Evolutionary conservation across 2,797 vertebrate species (phyloP), one percentile per base, ranked within the genome.

Genomic region (Tokudaia muenninki): DNA sequence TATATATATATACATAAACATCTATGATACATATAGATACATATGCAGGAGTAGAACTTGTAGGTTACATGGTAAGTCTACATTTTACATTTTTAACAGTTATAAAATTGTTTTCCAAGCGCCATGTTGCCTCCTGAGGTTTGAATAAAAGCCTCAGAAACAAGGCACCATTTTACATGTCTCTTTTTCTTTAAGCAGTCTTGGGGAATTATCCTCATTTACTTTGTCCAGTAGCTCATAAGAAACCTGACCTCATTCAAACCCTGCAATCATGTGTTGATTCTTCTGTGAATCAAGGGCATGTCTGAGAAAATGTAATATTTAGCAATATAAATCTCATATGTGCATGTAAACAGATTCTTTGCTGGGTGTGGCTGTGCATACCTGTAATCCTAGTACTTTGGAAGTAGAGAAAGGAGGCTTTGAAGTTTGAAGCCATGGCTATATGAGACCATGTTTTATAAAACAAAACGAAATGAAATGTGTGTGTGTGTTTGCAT

Each of bases 131-230:
- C 24, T 80, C 57, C 44, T 93, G 9, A 78, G 65, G 6, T 55
- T 95, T 61, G 87, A 44, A 80, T 59, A 37, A 37, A 47, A 63
- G 12, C 72, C 22, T 55, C 13, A 31, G 37, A 95, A 94, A 86
- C 22, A 96, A 14, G 31, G 21, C 61, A 72, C 52, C 67, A 57
- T 55, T 92, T 81, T 78, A 41, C 34, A 19, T 41, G 63, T 59
- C 21, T 81, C 34, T 92, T 74, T 47, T 83, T 92, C 89, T 91
- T 79, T 26, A 84, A 86, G 50, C 16, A 90, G 21, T 79, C 70
- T 82, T 95, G 10, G 72, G 91, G 90, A 91, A 61, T 93, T 78
- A 63, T 65, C 89, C 44, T 12, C 41, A 34, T 80, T 95, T 86
- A 80, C 11, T 92, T 82, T 41, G 65, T 63, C 70, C 74, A 82